Base-by-base conservation (phyloP, 1,140 invertebrate genomes). In the Drosophila serrata region DNA sequence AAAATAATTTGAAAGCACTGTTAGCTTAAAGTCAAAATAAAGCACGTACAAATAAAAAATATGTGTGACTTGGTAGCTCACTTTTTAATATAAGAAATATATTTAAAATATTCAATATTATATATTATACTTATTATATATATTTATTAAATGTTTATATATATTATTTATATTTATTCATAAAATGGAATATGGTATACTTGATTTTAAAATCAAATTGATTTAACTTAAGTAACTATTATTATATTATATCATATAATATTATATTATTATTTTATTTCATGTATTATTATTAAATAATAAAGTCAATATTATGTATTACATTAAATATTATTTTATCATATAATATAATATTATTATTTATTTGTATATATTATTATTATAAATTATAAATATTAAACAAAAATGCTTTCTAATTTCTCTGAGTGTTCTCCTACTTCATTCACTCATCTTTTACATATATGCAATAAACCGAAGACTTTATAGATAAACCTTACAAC, bases 1-100 rank as follows among this genome's bases (percentile, higher is more conserved):
- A 69, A 49, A 39, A 22, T 46, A n/a, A 37, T 42, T 37, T 13
- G 3, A 62, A 62, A 15, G 24, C 49, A 19, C 40, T 29, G 49
- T 60, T 51, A 24, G 19, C 6, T 49, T 59, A 22, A 31, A 39
- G 4, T 13, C 0, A 33, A 53, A 13, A 49, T 17, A 22, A 9
- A 13, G 11, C 43, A 63, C 8, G 59, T 49, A 48, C 19, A 2
- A 19, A 11, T 11, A 6, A 19, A 29, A 29, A 13, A 9, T 15
- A n/a, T 11, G 9, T 29, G 9, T 2, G 4, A 0, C 9, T 24
- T 11, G 6, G 1, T n/a, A 46, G 42, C 4, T 27, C 1, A 19
- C 11, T 12, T 17, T 33, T 15, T 48, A 51, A 29, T 19, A 35
- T 31, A 1, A 6, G n/a, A n/a, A n/a, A n/a, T n/a, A n/a, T n/a